Percentiles rank a stretch among this genome's conserved stretches.
phyloP scores from a whole-genome alignment of 2,888 invertebrate genomes.

The Aleiodes alternator region DNA sequence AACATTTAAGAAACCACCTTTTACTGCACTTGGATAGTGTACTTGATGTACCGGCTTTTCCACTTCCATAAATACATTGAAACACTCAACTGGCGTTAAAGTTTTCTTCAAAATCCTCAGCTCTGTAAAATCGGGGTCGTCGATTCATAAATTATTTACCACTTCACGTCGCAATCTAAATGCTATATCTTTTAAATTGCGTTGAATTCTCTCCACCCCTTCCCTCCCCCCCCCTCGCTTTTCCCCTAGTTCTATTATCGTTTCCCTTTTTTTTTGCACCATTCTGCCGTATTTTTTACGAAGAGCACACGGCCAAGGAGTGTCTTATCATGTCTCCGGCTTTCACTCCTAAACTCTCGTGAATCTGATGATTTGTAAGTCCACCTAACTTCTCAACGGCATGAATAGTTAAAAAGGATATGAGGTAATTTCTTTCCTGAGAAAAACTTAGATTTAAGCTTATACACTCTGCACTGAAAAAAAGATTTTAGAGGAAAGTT shows the following conservation, averaged over 20 bases:
- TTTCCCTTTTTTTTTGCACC: neutral
- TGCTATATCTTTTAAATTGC: constrained; percentile 45
- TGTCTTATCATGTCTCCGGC: constrained; percentile 31
- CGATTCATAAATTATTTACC: constrained; percentile 69
- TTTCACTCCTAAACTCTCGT: constrained; percentile 31
- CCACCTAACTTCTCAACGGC: constrained; percentile 26
- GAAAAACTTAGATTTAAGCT: constrained; percentile 1
- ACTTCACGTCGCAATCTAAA: constrained; percentile 43
- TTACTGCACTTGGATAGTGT: constrained; percentile 27
- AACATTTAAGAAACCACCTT: constrained; percentile 21
- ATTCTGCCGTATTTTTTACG: neutral
- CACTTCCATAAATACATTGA: constrained; percentile 51
- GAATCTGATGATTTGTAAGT: constrained; percentile 38
- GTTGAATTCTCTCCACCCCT: neutral
- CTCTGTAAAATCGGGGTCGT: constrained; percentile 62
- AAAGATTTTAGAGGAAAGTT: constrained; percentile 4
- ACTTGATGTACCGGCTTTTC: constrained; percentile 38
- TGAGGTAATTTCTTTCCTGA: neutral
- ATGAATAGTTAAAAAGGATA: constrained; percentile 28
- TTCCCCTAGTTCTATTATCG: neutral
- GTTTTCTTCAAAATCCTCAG: constrained; percentile 49
- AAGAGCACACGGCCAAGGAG: neutral
- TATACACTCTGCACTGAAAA: neutral
- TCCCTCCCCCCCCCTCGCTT: neutral
- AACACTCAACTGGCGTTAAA: constrained; percentile 49